Evolutionary conservation across 2,113 vertebrate species (phyloP).

Genomic region (Phyllostomus hastatus): DNA sequence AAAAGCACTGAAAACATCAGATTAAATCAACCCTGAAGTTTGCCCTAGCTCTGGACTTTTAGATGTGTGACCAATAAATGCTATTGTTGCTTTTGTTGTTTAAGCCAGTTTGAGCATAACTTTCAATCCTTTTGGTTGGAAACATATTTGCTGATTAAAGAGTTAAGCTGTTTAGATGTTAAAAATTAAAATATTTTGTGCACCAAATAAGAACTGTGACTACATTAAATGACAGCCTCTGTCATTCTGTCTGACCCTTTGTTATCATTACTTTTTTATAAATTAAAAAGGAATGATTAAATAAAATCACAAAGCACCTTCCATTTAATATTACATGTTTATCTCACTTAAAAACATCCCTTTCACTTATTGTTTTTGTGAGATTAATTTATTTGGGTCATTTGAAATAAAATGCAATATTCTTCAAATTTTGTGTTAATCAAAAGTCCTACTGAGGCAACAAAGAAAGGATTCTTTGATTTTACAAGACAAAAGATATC

Average conservation of each 20-base stretch:
- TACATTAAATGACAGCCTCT: not conserved
- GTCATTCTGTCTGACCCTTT: not conserved
- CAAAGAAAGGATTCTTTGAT: not conserved
- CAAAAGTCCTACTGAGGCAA: not conserved
- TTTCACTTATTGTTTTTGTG: not conserved
- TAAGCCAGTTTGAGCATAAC: constrained; percentile 16
- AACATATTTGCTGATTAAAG: not conserved
- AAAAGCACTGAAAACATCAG: not conserved
- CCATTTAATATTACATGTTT: not conserved
- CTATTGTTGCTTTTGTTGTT: not conserved
- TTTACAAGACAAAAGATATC: constrained; percentile 4
- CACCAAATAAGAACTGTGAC: not conserved
- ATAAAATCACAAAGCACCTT: not conserved
- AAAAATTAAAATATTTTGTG: not conserved
- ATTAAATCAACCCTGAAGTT: constrained; percentile 23
- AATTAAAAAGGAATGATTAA: not conserved
- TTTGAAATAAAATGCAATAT: constrained; percentile 23
- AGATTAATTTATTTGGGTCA: not conserved
- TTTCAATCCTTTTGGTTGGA: not conserved
- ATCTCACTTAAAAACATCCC: not conserved
- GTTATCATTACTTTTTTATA: not conserved
- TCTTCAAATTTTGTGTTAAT: not conserved
- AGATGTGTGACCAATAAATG: not conserved
- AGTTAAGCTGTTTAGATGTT: not conserved
- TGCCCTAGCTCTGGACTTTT: not conserved